Percentiles rank a stretch among this genome's conserved stretches.
phyloP scores from a whole-genome alignment of 2,888 invertebrate species.

The Oligia latruncula region DNA sequence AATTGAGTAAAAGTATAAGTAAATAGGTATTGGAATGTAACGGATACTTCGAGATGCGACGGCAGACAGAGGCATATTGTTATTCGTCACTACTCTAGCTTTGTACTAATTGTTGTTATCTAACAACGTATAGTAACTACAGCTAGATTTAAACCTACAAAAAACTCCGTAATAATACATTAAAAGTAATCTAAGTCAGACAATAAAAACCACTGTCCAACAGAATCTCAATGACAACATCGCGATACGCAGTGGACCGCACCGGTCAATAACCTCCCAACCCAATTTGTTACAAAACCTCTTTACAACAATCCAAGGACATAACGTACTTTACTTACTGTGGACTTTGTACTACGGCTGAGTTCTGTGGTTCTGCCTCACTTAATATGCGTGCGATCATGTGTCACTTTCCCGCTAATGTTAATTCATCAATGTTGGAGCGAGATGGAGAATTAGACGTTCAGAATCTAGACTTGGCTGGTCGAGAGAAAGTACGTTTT shows the following conservation, averaged over 20 bases:
- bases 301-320: constrained; percentile 60
- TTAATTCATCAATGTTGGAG: constrained; percentile 65
- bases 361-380: constrained; percentile 75
- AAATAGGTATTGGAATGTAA: background rate
- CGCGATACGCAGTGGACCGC: constrained; percentile 47
- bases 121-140: background rate
- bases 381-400: constrained; percentile 70
- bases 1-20: background rate
- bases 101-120: background rate
- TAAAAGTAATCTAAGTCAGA: constrained; percentile 35
- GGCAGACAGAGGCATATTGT: background rate
- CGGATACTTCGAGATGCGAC: background rate
- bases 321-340: constrained; percentile 56
- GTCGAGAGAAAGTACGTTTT: constrained; percentile 79
- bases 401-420: constrained; percentile 75
- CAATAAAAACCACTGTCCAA: constrained; percentile 44
- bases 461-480: constrained; percentile 72
- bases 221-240: constrained; percentile 58
- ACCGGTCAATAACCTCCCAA: constrained; percentile 51
- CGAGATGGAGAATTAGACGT: constrained; percentile 69
- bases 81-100: background rate
- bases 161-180: constrained; percentile 26
- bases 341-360: constrained; percentile 46
- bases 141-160: background rate
- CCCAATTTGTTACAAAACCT: constrained; percentile 52